Base-by-base conservation (phyloP, 2,113 vertebrate genomes). In the Microcebus ravelobensis region DNA sequence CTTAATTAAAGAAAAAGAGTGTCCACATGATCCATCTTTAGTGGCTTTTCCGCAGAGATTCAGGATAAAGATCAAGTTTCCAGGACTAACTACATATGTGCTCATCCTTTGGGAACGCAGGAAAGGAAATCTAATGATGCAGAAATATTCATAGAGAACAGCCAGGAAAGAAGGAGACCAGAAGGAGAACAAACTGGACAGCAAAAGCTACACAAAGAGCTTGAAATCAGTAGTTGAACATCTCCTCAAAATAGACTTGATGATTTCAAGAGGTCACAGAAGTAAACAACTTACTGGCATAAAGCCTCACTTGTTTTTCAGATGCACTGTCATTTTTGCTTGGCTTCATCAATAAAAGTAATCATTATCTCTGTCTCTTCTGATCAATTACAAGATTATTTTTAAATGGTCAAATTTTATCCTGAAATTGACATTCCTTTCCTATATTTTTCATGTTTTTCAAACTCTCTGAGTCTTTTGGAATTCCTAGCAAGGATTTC, bases 401-500 rank as follows among this genome's bases (percentile, higher is more conserved):
- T 74, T 52, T 6, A 91, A 85, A 42, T 36, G 39, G 82, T 67
- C 39, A 65, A 42, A 91, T 80, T 88, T 85, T 61, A 6, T 86
- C 76, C 34, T 73, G 59, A 91, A 91, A 95, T 87, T 63, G 57
- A 8, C 61, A 74, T 87, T 95, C 9, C 61, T 87, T 92, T 5
- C 23, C 45, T 59, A 21, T 8, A 34, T 85, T 57, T 85, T 96
- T n/a, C 25, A 68, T 63, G 45, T 59, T 70, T 57, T 50, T n/a
- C 23, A 55, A 76, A 36, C 73, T 80, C 13, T 20, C 10, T 12
- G 45, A 76, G 3, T 84, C 63, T 94, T 34, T 34, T 85, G 42
- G 76, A 87, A 83, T 83, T 68, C 50, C 12, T 67, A 71, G 4
- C 45, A 94, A 89, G 15, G 89, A 82, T 91, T 90, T 39, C 50